Base-by-base conservation (phyloP, 2,888 invertebrate species). In the Nipponacmea schrenckii region DNA sequence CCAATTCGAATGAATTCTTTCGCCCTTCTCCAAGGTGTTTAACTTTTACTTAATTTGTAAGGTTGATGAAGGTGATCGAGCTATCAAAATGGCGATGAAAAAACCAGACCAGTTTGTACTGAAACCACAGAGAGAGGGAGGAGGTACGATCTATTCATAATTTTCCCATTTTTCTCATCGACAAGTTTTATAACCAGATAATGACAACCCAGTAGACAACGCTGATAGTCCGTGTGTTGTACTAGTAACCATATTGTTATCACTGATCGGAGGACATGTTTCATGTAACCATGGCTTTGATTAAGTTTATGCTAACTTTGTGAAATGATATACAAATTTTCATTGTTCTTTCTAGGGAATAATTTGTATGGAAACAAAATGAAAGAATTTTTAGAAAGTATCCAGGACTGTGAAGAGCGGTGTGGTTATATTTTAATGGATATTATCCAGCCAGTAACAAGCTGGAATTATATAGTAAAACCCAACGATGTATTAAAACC, bases 61-160 rank as follows among this genome's bases (percentile, higher is more conserved):
- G 91, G 86, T 93, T 83, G 93, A 93, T 84, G 91, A 91, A 75
- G 96, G 96, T 2, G 94, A 96, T 85, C 89, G 91, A 78, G 94
- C 94, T 0, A 92, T 95, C 62, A 92, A 93, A 81, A 93, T 94
- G 93, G 96, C 94, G 0, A 85, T 96, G 24, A 91, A 92, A 56
- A 91, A 94, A 78, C 95, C 97, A 0, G 92, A 94, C 70, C 92
- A 92, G 90, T 98, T 92, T 90, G 98, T 98, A 0, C 89, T 98
- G 77, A 98, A 98, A 89, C 98, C 98, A 0, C 98, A 98, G 89
- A 92, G 98, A 64, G 98, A 98, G 90, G 98, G 98, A 24, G 98
- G 98, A 80, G 98, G 98, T 69, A 84, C 72, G 74, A 31, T n/a
- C n/a, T n/a, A 31, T 3, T 5, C 31, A 3, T 31, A 5, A 3